These are phyloP conservation scores for Eudasyphora cyanicolor DNA, from an alignment of 2,888 invertebrate species.

Conservation along the genomic window DNA sequence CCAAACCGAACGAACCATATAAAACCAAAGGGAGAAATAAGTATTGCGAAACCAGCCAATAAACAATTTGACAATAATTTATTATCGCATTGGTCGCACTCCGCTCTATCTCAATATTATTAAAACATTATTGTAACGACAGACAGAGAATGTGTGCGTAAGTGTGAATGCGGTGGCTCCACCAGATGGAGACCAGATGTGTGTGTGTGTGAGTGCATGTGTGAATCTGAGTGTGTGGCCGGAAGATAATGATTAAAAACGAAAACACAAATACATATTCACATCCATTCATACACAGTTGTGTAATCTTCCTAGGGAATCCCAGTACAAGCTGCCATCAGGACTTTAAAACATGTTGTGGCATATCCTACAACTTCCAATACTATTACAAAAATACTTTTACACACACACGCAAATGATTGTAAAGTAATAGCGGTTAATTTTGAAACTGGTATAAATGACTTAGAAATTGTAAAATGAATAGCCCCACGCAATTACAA, in stretches of 20 bases:
- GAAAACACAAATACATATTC: not conserved
- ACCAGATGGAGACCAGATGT: not conserved
- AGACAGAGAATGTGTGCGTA: not conserved
- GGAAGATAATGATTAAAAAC: slow-evolving; percentile 33
- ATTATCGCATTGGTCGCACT: slow-evolving; percentile 47
- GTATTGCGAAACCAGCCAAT: slow-evolving; percentile 26
- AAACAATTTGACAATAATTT: slow-evolving; percentile 57
- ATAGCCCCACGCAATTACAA: too few relatives aligned
- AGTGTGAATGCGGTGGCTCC: not conserved
- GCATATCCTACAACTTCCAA: not conserved
- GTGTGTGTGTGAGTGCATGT: not conserved
- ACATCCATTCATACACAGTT: not conserved
- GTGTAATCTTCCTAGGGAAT: not conserved
- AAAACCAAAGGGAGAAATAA: not conserved
- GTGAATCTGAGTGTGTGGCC: slow-evolving; percentile 13
- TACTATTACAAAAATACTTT: not conserved
- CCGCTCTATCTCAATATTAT: slow-evolving; percentile 11
- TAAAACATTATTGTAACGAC: slow-evolving; percentile 30
- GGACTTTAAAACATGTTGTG: not conserved
- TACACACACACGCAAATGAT: not conserved
- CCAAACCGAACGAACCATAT: too few relatives aligned
- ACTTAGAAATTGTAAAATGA: not conserved
- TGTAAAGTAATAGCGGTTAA: not conserved
- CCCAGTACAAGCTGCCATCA: slow-evolving; percentile 1
- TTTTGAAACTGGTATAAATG: not conserved